Percentiles rank a stretch among this genome's conserved stretches.
phyloP scores from a whole-genome alignment of 2,113 vertebrate species.

The Vanacampus margaritifer region DNA sequence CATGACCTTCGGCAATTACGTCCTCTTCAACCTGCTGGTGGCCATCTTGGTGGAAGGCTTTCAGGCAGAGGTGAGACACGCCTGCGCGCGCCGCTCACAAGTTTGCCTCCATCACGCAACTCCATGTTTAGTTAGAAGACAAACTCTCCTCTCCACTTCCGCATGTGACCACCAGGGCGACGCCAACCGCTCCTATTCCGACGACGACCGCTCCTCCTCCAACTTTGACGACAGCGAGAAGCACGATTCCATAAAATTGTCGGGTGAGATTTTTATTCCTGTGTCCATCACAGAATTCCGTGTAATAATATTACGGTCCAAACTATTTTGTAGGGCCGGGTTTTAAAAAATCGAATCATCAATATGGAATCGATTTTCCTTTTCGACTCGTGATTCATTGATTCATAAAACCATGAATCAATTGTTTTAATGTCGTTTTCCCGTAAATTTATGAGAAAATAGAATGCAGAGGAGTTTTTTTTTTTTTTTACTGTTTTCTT shows the following conservation, averaged over 20 bases:
- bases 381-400: too few species aligned
- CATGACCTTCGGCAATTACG: conserved; percentile 97
- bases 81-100: too few species aligned
- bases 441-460: too few species aligned
- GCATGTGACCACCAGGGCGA: conserved; percentile 76
- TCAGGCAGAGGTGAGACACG: conserved; percentile 85
- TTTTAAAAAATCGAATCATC: too few species aligned
- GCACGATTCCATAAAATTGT: conserved; percentile 77
- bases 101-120: neutral
- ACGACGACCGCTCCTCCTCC: conserved; percentile 87
- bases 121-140: neutral
- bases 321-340: too few species aligned
- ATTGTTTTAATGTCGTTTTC: too few species aligned
- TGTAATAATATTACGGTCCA: too few species aligned
- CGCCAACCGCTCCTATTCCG: conserved; percentile 89
- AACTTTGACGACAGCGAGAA: conserved; percentile 87
- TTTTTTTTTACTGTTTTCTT: too few species aligned
- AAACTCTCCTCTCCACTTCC: neutral
- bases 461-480: too few species aligned
- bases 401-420: too few species aligned
- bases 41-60: conserved; percentile 96
- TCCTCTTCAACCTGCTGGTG: conserved; percentile 94
- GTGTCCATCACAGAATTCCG: neutral
- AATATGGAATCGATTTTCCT: too few species aligned
- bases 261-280: conserved; percentile 68